Evolutionary conservation across 2,113 vertebrate species (phyloP), one percentile per base, ranked within the genome.

Genomic region (Centrocercus urophasianus): DNA sequence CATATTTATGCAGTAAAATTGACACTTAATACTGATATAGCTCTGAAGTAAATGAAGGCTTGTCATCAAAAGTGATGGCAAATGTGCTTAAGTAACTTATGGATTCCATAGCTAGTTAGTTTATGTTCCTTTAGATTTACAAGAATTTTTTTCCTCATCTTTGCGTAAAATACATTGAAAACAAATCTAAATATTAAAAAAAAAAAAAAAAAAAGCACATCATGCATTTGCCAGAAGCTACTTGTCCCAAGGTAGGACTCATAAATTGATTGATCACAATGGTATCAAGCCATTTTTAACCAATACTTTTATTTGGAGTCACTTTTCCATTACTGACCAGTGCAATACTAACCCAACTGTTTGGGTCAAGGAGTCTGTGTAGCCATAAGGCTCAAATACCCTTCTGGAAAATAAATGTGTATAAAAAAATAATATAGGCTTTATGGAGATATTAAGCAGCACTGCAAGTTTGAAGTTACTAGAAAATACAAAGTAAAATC

Each of bases 91-190:
- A 85, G 48, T 70, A 65, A 85, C 21, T 77, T 94, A 64, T 50
- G 83, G 88, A 28, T 66, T 15, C 48, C 38, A 18, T 69, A 84
- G 34, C 15, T 75, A 73, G 28, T 80, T 71, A 30, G 13, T 52
- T 73, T 90, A 22, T 65, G 19, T 83, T 90, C 64, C 21, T 70
- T 88, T 73, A 65, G 27, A 90, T 89, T 78, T 92, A 86, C 30
- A 81, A 86, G 77, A 25, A 73, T 89, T 70, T 89, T 95, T 91
- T 96, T 89, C 11, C 12, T 63, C 22, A 21, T 81, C 75, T 86
- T 14, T 72, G 52, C 42, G 4, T 59, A 77, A 83, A 93, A 67
- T 13, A 56, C 54, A 56, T 32, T 65, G 28, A 83, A 83, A 80
- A 61, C 42, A 34, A 11, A 42, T 45, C 48, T 73, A 65, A 84